Evolutionary conservation across 2,797 vertebrate species (phyloP), one percentile per base, ranked within the genome.

Genomic region (Pseudopleuronectes americanus): DNA sequence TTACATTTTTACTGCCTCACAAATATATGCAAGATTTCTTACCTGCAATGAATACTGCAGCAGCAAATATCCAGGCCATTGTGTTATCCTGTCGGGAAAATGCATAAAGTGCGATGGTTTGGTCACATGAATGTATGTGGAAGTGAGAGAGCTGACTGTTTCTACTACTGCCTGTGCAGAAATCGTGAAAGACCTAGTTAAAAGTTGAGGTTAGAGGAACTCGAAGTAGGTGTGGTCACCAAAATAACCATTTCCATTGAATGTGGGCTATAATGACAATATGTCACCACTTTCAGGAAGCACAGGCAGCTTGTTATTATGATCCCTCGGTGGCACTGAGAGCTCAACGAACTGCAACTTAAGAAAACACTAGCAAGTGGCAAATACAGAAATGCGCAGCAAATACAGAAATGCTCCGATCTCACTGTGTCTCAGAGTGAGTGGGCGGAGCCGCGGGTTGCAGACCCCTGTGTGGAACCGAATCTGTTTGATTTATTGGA

Each of bases 1-100:
- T 36, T 9, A 3, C 2, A 36, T 12, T 36, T 36, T 36, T 36
- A 26, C 26, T 26, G 26, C 26, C 26, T 26, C 26, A 26, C 26
- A 26, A 26, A 26, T 26, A 26, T 26, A 6, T 26, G 17, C 14
- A 78, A 51, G 3, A 17, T 52, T 1, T 61, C 88, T 82, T 85
- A 92, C 90, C 89, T 74, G 87, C 80, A n/a, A 83, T 65, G 9
- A 79, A 53, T 21, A 87, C 3, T 26, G 57, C 5, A 7, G 74
- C 6, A 17, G 24, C 24, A 43, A 83, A 66, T 26, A 66, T 75
- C 81, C 64, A 56, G 55, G 58, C 73, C 90, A 92, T 91, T 74
- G 47, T 85, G 62, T 17, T 17, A 22, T 19, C 76, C 64, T 55
- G 56, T 67, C 79, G 43, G 4, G 31, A 66, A 58, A 55, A 54